A percentile compares a stretch with the other conserved stretches of the same genome.
These are phyloP conservation scores for Pseudococcus longispinus DNA, from an alignment of 2,888 invertebrate species.

Conservation along the genomic window DNA sequence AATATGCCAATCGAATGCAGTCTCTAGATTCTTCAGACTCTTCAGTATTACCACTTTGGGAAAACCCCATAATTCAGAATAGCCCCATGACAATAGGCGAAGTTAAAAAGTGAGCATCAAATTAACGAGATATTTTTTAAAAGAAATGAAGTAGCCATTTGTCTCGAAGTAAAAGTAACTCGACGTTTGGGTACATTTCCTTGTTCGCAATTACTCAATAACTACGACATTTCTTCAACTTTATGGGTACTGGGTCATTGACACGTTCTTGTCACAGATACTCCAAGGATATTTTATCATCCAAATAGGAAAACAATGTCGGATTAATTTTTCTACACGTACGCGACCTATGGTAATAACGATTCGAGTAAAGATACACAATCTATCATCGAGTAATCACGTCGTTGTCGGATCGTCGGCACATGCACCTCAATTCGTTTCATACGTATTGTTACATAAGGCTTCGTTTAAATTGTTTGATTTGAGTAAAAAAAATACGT, in stretches of 20 bases:
- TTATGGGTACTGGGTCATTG: neutral
- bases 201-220: neutral
- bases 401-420: neutral
- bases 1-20: too few species aligned
- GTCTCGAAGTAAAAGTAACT: neutral
- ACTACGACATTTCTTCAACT: neutral
- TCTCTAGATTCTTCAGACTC: too few species aligned
- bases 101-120: too few species aligned
- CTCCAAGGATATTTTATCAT: neutral
- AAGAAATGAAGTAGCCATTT: neutral
- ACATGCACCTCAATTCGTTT: neutral
- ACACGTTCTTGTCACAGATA: conserved; percentile 10
- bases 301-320: neutral
- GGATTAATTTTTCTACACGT: conserved; percentile 3
- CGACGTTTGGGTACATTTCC: neutral
- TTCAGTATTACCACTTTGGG: too few species aligned
- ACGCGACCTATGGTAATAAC: conserved; percentile 22
- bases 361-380: neutral
- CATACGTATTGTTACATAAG: neutral
- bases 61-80: too few species aligned
- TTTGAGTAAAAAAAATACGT: neutral
- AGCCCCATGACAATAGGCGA: too few species aligned
- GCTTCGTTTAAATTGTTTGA: neutral
- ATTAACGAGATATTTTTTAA: too few species aligned
- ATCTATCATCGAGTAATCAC: neutral